Conservation (phyloP, 2,888 invertebrate species). For the Sesia bembeciformis region DNA sequence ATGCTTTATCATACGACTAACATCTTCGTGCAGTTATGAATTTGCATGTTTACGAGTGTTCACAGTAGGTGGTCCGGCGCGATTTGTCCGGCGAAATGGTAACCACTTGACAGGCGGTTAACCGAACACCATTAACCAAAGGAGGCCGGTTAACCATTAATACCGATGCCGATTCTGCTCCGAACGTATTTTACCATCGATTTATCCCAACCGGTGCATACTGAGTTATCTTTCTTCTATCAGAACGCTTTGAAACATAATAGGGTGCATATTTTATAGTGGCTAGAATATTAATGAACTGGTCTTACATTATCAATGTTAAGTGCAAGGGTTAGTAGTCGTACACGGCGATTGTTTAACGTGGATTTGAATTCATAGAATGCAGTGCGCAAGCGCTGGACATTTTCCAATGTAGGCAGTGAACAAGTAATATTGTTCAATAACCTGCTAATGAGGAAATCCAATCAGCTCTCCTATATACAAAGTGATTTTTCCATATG, state of each 20-base stretch:
- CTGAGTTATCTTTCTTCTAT: constrained; percentile 47
- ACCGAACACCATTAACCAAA: constrained; percentile 52
- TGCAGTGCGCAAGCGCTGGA: no score
- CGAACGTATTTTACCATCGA: constrained; percentile 42
- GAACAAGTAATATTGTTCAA: no score
- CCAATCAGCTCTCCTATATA: no score
- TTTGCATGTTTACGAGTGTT: constrained; percentile 59
- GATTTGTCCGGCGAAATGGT: constrained; percentile 57
- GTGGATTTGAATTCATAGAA: background rate
- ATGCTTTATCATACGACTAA: constrained; percentile 35
- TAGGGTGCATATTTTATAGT: constrained; percentile 35
- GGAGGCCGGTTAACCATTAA: constrained; percentile 30
- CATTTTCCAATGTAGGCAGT: no score
- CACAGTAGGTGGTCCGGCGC: constrained; percentile 57
- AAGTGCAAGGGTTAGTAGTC: background rate
- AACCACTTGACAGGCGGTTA: constrained; percentile 54
- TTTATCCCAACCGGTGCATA: constrained; percentile 35
- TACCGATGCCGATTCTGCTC: constrained; percentile 31
- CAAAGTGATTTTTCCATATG: no score
- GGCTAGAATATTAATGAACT: constrained; percentile 18
- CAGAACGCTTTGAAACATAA: constrained; percentile 42
- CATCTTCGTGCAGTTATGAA: constrained; percentile 42
- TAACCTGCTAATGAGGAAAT: no score
- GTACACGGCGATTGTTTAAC: background rate
- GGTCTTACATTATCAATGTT: constrained; percentile 12